These are phyloP conservation scores for Cephalopterus ornatus DNA, from an alignment of 2,113 vertebrate genomes.

Conservation along the genomic window DNA sequence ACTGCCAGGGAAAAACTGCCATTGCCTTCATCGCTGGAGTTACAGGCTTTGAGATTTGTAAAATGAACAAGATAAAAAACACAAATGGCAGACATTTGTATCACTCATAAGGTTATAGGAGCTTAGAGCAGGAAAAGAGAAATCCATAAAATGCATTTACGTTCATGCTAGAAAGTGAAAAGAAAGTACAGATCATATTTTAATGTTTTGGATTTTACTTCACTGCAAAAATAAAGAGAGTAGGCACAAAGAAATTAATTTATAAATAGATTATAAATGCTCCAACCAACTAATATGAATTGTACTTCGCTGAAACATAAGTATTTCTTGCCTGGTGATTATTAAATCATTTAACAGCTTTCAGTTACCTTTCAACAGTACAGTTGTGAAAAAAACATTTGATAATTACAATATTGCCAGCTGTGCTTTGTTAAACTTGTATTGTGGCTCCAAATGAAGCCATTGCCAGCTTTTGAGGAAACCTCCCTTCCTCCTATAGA, in stretches of 20 bases:
- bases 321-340: neutral
- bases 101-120: fast-evolving
- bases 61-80: neutral
- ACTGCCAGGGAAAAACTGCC: neutral
- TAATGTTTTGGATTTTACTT: neutral
- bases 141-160: neutral
- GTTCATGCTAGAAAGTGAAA: neutral
- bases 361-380: neutral
- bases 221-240: neutral
- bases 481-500: neutral
- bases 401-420: neutral
- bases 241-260: neutral
- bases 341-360: neutral
- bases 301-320: neutral
- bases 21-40: neutral
- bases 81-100: neutral
- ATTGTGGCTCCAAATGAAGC: neutral
- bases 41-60: neutral
- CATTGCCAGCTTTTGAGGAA: neutral
- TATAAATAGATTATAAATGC: neutral
- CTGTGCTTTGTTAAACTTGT: neutral
- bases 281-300: neutral
- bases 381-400: neutral
- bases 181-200: neutral
- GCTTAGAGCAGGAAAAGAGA: neutral